These are phyloP conservation scores for Blastobasis adustella DNA, from an alignment of 2,888 invertebrate genomes.

Conservation along the genomic window DNA sequence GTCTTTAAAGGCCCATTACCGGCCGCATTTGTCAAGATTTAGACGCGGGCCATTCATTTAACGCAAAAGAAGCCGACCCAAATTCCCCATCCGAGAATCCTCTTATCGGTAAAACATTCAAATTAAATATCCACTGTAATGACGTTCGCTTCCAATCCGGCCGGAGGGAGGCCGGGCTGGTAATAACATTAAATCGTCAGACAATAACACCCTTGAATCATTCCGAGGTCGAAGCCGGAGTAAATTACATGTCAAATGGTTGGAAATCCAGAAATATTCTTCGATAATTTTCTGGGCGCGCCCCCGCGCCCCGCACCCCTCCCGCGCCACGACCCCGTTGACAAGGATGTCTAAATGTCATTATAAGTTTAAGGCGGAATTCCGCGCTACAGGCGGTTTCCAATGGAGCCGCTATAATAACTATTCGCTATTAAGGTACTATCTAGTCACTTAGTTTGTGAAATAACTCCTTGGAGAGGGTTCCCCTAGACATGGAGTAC, in stretches of 20 bases:
- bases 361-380: constrained; percentile 64
- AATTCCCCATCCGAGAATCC: constrained; percentile 23
- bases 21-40: constrained; percentile 39
- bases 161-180: constrained; percentile 27
- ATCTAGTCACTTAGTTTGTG: no score
- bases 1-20: constrained; percentile 20
- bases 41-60: constrained; percentile 35
- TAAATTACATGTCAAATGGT: constrained; percentile 67
- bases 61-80: constrained; percentile 21
- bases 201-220: constrained; percentile 57
- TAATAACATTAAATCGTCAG: constrained; percentile 55
- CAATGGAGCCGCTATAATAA: constrained; percentile 25
- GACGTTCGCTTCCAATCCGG: constrained; percentile 37
- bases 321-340: constrained; percentile 27
- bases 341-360: constrained; percentile 71
- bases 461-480: no score
- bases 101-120: constrained; percentile 44
- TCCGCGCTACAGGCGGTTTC: constrained; percentile 41
- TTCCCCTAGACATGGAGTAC: no score
- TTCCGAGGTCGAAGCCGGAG: constrained; percentile 35
- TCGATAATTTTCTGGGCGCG: constrained; percentile 29
- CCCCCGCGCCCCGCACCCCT: constrained; percentile 7
- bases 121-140: constrained; percentile 47
- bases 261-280: constrained; percentile 63
- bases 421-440: no score